Percentiles rank a stretch among this genome's conserved stretches.
phyloP scores from a whole-genome alignment of 2,888 invertebrate species.

The Eristalis pertinax region DNA sequence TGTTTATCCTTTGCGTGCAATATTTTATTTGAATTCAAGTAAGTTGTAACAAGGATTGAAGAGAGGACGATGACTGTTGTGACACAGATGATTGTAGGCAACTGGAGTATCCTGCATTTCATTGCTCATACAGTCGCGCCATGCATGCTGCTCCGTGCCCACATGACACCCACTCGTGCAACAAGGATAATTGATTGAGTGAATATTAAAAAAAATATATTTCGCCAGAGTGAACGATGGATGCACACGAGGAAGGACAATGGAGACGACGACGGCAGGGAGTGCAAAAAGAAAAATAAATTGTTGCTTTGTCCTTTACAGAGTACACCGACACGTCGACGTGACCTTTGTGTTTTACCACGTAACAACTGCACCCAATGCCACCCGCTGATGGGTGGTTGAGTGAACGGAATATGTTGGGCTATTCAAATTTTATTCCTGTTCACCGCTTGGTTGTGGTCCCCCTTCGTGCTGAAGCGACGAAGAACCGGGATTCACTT shows the following conservation, averaged over 20 bases:
- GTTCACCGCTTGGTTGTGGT: background rate
- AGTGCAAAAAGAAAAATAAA: constrained; percentile 14
- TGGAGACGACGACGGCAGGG: background rate
- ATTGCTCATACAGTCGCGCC: background rate
- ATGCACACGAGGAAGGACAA: constrained; percentile 42
- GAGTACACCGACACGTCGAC: constrained; percentile 22
- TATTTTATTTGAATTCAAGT: constrained; percentile 60
- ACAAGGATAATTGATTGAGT: constrained; percentile 66
- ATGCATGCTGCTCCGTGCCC: background rate
- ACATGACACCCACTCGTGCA: constrained; percentile 51
- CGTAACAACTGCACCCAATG: constrained; percentile 19
- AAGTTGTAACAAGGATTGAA: constrained; percentile 58
- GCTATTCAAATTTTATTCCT: constrained; percentile 52
- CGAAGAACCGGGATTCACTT: background rate
- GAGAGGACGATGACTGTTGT: constrained; percentile 60
- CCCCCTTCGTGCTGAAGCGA: background rate
- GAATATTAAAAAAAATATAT: constrained; percentile 65
- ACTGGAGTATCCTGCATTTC: constrained; percentile 7
- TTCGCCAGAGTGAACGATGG: constrained; percentile 55
- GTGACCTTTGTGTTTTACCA: constrained; percentile 37
- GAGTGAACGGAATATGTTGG: constrained; percentile 13
- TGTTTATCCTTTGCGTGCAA: constrained; percentile 55
- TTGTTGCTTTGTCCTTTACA: constrained; percentile 55
- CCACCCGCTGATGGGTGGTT: background rate
- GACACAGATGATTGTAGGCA: constrained; percentile 33